These are phyloP conservation scores for Falco rusticolus DNA, from an alignment of 2,797 vertebrate species.

Conservation along the genomic window DNA sequence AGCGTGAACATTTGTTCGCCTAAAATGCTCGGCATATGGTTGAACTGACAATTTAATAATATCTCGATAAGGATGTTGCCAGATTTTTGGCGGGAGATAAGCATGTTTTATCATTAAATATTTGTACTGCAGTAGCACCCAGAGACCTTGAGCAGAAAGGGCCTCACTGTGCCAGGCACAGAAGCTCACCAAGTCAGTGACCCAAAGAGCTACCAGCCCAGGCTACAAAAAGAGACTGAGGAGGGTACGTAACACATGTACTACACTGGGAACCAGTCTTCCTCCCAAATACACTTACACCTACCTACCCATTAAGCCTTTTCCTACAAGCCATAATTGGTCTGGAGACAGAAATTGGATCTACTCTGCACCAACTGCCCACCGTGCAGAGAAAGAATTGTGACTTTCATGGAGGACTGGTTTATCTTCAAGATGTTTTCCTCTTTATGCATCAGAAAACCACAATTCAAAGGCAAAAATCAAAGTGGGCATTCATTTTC, in stretches of 20 bases:
- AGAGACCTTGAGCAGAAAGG: constrained; percentile 46
- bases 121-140: constrained; percentile 60
- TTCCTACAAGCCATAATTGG: not conserved
- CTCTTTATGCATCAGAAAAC: not conserved
- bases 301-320: not conserved
- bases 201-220: not conserved
- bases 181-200: not conserved
- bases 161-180: not conserved
- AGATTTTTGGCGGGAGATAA: constrained; percentile 68
- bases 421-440: not conserved
- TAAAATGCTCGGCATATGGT: constrained; percentile 65
- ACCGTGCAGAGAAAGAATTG: not conserved
- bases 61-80: constrained; percentile 50
- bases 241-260: not conserved
- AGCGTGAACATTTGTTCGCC: constrained; percentile 50
- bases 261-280: not conserved
- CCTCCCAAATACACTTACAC: not conserved
- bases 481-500: not conserved
- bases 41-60: constrained; percentile 68
- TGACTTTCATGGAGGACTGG: not conserved
- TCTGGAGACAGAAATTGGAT: not conserved
- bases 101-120: constrained; percentile 71
- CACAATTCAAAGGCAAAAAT: not conserved
- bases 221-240: not conserved
- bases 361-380: not conserved